Conservation (phyloP, 2,113 vertebrate species). For the Mustela nigripes region DNA sequence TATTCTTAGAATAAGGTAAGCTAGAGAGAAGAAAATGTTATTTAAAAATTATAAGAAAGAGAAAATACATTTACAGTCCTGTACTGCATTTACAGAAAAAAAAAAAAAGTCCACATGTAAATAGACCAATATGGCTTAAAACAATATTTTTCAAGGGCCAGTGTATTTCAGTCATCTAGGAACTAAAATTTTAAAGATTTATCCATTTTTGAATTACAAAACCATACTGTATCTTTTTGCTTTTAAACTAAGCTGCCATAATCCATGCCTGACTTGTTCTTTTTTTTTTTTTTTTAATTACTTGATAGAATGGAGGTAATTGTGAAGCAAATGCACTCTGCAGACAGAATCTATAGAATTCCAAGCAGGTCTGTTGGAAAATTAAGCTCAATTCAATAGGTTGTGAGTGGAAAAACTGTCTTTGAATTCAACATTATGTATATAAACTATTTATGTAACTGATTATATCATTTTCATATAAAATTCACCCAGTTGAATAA, state of each 20-base stretch:
- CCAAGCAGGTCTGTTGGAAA: background rate
- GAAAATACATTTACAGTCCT: background rate
- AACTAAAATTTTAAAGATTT: background rate
- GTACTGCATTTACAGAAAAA: background rate
- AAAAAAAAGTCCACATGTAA: background rate
- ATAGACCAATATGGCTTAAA: background rate
- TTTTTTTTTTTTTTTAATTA: background rate
- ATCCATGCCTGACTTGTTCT: background rate
- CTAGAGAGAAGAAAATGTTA: background rate
- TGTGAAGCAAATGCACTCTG: background rate
- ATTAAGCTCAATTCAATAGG: background rate
- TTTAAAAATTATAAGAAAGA: background rate
- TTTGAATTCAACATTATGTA: background rate
- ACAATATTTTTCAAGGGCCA: background rate
- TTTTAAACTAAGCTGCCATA: background rate
- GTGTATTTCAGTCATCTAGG: background rate
- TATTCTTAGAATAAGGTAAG: background rate
- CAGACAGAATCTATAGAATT: background rate
- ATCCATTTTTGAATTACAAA: background rate
- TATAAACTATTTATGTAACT: background rate
- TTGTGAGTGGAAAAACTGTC: background rate
- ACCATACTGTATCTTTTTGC: background rate
- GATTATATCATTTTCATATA: conserved; percentile 47
- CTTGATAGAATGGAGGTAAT: background rate
- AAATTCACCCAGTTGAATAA: background rate